phyloP scores from a whole-genome alignment of 2,113 vertebrate species.

The Engraulis encrasicolus region DNA sequence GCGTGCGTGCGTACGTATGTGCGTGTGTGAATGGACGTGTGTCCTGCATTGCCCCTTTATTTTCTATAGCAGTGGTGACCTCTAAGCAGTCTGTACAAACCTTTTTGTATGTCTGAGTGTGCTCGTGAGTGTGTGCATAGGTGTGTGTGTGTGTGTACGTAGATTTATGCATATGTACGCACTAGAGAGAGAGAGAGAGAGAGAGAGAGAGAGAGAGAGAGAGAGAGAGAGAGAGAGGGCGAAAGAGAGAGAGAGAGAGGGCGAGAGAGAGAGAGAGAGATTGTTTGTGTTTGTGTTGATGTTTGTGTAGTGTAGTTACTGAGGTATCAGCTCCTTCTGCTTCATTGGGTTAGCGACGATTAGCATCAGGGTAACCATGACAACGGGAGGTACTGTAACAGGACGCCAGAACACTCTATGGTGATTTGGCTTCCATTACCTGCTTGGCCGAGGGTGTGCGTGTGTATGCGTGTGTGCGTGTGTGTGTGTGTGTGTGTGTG shows the following conservation, averaged over 20 bases:
- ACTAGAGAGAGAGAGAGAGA: background rate
- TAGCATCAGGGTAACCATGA: background rate
- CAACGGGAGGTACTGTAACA: background rate
- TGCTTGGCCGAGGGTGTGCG: background rate
- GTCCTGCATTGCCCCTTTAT: too few species aligned
- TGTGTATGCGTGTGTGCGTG: too few species aligned
- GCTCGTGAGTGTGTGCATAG: too few species aligned
- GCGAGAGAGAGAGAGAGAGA: background rate
- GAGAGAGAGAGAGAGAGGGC: slow-evolving; percentile 3
- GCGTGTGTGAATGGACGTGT: too few species aligned
- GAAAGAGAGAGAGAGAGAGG: background rate
- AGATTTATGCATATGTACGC: too few species aligned
- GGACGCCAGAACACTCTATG: background rate
- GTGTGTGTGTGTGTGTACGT: too few species aligned
- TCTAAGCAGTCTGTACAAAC: too few species aligned
- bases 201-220: slow-evolving; percentile 16
- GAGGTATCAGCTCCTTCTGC: background rate
- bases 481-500: too few species aligned
- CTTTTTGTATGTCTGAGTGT: too few species aligned
- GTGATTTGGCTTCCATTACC: background rate
- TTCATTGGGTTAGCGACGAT: background rate
- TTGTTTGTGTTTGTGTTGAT: background rate
- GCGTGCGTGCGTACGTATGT: too few species aligned
- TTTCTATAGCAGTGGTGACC: too few species aligned
- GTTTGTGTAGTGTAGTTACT: background rate